phyloP scores from a whole-genome alignment of 2,888 invertebrate species.

The Bedellia somnulentella region DNA sequence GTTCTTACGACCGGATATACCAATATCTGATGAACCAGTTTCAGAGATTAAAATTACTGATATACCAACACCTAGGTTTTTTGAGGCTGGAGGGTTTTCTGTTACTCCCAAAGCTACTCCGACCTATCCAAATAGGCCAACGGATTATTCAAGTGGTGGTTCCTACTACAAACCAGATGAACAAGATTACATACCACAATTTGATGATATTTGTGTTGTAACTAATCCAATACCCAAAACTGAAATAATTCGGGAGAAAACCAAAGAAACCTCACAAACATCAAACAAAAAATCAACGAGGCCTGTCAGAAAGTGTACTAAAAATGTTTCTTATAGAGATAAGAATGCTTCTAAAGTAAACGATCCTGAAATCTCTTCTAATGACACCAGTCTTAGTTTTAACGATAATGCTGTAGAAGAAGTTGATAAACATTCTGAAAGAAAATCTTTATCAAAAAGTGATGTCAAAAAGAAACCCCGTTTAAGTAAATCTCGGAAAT shows the following conservation, averaged over 20 bases:
- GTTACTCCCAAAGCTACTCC: constrained; percentile 37
- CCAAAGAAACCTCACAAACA: background rate
- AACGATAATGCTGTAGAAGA: background rate
- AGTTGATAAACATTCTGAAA: constrained; percentile 7
- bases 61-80: constrained; percentile 59
- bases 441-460: constrained; percentile 15
- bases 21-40: constrained; percentile 36
- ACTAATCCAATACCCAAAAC: background rate
- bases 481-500: no score
- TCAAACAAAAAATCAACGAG: constrained; percentile 18
- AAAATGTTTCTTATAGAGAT: constrained; percentile 44
- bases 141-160: constrained; percentile 64
- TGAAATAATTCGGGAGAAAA: background rate
- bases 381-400: constrained; percentile 6
- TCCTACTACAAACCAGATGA: constrained; percentile 68
- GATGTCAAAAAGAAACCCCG: constrained; percentile 17
- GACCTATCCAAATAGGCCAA: constrained; percentile 45
- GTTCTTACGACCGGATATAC: constrained; percentile 44
- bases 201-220: no score
- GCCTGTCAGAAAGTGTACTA: constrained; percentile 42
- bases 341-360: constrained; percentile 15
- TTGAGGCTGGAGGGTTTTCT: constrained; percentile 31
- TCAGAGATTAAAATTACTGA: constrained; percentile 61
- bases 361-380: no score
- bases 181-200: constrained; percentile 41